Base-by-base conservation (phyloP, 2,113 vertebrate species). In the Drymodes brunneopygia region DNA sequence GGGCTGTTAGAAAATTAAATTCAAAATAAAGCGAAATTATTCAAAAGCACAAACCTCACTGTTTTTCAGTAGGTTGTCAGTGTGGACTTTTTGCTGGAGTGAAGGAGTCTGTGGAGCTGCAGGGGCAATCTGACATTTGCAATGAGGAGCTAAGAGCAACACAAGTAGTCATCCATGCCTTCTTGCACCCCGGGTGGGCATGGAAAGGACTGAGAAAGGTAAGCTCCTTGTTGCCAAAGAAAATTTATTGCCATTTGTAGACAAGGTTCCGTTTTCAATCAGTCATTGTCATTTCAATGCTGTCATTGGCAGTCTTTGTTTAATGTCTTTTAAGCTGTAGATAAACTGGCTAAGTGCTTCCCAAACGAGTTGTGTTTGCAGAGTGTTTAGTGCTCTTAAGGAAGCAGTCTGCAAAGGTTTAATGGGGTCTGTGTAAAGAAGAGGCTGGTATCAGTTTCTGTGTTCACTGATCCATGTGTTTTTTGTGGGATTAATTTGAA, bases 111-210 rank as follows among this genome's bases (percentile, higher is more conserved):
- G 22, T 31, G n/a, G 33, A 64, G 25, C 20, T 51, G 16, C 64
- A 54, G 29, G 15, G 9, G 12, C 20, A 56, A 31, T 12, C 10
- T 45, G 38, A 28, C 22, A 8, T 2, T 6, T 7, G 12, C n/a
- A 65, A 4, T 40, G 10, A 10, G 21, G 20, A 53, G 25, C 15
- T 33, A 64, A 85, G 31, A 40, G 56, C 28, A 89, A 8, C 2
- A 9, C 21, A n/a, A 47, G 44, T 20, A 75, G 17, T 16, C 4
- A 12, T 17, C 44, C 53, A 5, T 28, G 18, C 23, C 17, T 29
- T 5, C 8, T 14, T 2, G 5, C 15, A 20, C 8, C 7, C 25
- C 0, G 0, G 7, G 4, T 62, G 35, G 40, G 40, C 62, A 75
- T 18, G 36, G 31, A 56, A 91, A 67, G 28, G 42, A 24, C 27